Base-by-base conservation (phyloP, 1,140 invertebrate genomes). In the Drosophila repleta region DNA sequence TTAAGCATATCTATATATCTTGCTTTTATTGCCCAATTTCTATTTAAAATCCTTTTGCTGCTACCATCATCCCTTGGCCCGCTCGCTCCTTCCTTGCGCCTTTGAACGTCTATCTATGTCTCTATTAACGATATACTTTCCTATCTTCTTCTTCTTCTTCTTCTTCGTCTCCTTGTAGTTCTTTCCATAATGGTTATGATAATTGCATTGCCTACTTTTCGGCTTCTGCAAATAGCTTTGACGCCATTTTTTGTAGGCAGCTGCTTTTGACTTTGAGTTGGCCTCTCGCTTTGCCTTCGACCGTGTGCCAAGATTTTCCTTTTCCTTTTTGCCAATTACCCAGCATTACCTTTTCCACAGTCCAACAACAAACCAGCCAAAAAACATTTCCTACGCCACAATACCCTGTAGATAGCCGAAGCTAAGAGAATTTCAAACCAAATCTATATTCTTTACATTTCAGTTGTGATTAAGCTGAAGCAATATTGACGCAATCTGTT, bases 191-290 rank as follows among this genome's bases (percentile, higher is more conserved):
- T 68, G 57, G 57, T 68, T 68, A 68, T 68, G 65, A 68, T 68
- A 68, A 68, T 68, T 68, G 65, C 57, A 61, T 68, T 53, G 65
- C 65, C 60, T 62, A 68, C 57, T 68, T 62, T 61, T 61, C n/a
- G 20, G 65, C 56, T 52, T 26, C 26, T 24, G 46, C 32, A 61
- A 61, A 68, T 43, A 35, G 29, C 35, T 51, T 58, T 45, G 41
- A 53, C 43, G 51, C 63, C 63, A 56, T 46, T 65, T 56, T 35
- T 57, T 48, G 17, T 21, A 45, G 39, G 20, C 46, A 39, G 48
- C 48, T 62, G 26, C 26, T 60, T 60, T 32, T 48, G 41, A 20
- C 39, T 43, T 29, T 18, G 20, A 8, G 26, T 21, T 62, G 17
- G 32, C 48, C 37, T 62, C 24, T 62, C 6, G 11, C 60, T 51